Evolutionary conservation across 2,888 invertebrate genomes (phyloP), one percentile per base, ranked within the genome.

Genomic region (Steinernema scapterisci): DNA sequence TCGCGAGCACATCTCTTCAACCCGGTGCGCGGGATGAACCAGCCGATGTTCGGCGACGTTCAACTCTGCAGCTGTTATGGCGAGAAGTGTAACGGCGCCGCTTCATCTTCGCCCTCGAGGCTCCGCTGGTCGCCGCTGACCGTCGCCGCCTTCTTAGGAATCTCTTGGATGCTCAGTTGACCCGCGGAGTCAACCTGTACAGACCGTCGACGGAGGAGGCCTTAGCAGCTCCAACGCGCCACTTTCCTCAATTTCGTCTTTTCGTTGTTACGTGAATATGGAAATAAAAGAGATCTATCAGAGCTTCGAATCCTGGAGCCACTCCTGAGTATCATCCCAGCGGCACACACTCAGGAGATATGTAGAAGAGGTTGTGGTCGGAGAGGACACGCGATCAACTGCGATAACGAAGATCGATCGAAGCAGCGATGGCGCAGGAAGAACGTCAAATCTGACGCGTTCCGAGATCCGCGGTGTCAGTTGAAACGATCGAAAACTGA

Each of bases 1-100:
- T 82, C 83, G 16, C 80, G 86, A 5, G 77, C 82, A 7, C 74
- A 79, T 5, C 78, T 86, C n/a, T 86, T 86, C 79, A 86, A 85
- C 71, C 82, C 83, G 9, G 83, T 83, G 16, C 52, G 78, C 11
- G 74, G 79, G 19, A 75, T 80, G 31, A 81, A 82, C 52, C 79
- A 80, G 19, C 82, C 77, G 25, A 73, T 77, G 11, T 78, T 83
- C 46, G 86, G 86, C 23, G 85, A 86, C 46, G 84, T 86, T 11
- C 80, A 83, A 46, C 70, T 85, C 16, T 85, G 85, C 75, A 79
- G 80, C 9, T 85, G 85, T 73, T 83, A 80, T 75, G 85, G 85
- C 23, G 82, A 85, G 72, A 76, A 80, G 13, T 84, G 83, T 71
- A 83, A 83, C 74, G 75, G 75, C 23, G 75, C 73, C 25, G 44